Percentiles rank a stretch among this genome's conserved stretches.
phyloP scores from a whole-genome alignment of 1,140 invertebrate species.

The Drosophila nannoptera region DNA sequence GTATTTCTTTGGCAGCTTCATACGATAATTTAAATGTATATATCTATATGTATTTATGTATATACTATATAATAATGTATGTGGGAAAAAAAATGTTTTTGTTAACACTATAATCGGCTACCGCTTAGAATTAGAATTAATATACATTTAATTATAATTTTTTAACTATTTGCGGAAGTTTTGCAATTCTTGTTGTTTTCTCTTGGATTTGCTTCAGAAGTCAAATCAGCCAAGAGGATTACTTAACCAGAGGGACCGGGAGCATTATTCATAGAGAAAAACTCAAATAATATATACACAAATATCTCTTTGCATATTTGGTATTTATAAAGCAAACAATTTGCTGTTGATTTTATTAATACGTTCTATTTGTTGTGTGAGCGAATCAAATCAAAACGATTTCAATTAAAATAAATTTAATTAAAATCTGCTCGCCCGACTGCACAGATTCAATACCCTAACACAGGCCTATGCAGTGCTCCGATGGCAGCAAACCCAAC shows the following conservation, averaged over 20 bases:
- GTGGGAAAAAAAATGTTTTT: neutral
- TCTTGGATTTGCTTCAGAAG: slow-evolving; percentile 43
- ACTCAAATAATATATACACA: neutral
- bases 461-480: too few relatives aligned
- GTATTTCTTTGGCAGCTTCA: slow-evolving; percentile 41
- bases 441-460: neutral
- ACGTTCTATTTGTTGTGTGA: slow-evolving; percentile 7
- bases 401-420: slow-evolving; percentile 74
- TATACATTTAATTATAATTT: slow-evolving; percentile 3
- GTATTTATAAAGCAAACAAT: slow-evolving; percentile 10
- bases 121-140: neutral
- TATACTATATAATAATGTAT: slow-evolving; percentile 4
- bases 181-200: slow-evolving; percentile 59
- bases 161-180: slow-evolving; percentile 49
- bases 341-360: slow-evolving; percentile 13
- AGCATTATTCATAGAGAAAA: neutral
- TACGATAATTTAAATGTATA: neutral
- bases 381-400: slow-evolving; percentile 59
- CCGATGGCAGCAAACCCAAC: too few relatives aligned
- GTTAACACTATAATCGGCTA: slow-evolving; percentile 1
- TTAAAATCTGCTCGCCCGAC: slow-evolving; percentile 56
- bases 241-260: too few relatives aligned
- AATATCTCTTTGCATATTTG: slow-evolving; percentile 24
- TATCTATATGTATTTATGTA: slow-evolving; percentile 14
- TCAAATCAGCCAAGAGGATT: slow-evolving; percentile 37